Evolutionary conservation across 2,888 invertebrate species (phyloP).

Genomic region (Metalampra italica): DNA sequence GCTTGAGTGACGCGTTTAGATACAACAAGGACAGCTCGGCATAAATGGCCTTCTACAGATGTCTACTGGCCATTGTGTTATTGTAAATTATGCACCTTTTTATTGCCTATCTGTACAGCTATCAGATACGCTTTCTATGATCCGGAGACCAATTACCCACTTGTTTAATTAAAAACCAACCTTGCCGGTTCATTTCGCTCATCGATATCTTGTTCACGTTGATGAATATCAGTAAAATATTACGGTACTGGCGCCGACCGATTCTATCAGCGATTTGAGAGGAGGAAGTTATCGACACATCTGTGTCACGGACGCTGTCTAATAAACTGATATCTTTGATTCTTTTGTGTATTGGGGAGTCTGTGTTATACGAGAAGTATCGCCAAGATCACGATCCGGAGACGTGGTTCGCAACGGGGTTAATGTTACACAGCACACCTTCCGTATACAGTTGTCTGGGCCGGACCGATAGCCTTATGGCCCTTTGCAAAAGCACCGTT

Average conservation of each 20-base stretch:
- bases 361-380: slow-evolving; percentile 22
- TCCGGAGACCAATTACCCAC: slow-evolving; percentile 23
- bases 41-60: slow-evolving; percentile 46
- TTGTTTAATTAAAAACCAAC: slow-evolving; percentile 10
- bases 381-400: slow-evolving; percentile 39
- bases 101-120: slow-evolving; percentile 28
- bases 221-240: not conserved
- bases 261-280: not conserved
- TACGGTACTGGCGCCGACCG: slow-evolving; percentile 4
- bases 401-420: slow-evolving; percentile 44
- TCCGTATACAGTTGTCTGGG: slow-evolving; percentile 38
- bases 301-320: slow-evolving; percentile 5
- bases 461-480: slow-evolving; percentile 32
- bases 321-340: not conserved
- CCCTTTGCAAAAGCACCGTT: slow-evolving; percentile 42
- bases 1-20: slow-evolving; percentile 34
- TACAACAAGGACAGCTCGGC: slow-evolving; percentile 41
- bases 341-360: slow-evolving; percentile 3
- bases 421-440: slow-evolving; percentile 48
- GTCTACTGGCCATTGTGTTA: slow-evolving; percentile 45
- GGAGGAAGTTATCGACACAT: slow-evolving; percentile 8
- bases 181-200: slow-evolving; percentile 7
- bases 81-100: slow-evolving; percentile 58
- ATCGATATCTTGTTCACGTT: slow-evolving; percentile 9
- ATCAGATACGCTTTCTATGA: slow-evolving; percentile 54